These are phyloP conservation scores for Pyrocoelia pectoralis DNA, from an alignment of 2,888 invertebrate species.

Conservation along the genomic window DNA sequence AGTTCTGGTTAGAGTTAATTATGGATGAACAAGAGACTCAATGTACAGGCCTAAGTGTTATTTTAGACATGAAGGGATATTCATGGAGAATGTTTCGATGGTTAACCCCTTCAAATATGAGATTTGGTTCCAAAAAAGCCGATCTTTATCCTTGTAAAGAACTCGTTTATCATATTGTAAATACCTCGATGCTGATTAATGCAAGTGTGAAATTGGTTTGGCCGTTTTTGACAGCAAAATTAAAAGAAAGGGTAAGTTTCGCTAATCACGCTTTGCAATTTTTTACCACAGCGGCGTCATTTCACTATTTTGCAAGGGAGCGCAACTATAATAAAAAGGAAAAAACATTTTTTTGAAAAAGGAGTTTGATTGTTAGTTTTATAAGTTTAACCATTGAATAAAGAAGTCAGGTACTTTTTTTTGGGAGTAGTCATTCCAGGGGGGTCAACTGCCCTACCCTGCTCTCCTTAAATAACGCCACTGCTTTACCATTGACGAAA, in stretches of 20 bases:
- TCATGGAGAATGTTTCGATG: conserved; percentile 51
- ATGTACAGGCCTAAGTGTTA: conserved; percentile 53
- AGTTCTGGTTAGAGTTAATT: conserved; percentile 54
- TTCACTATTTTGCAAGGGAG: no score
- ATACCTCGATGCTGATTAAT: conserved; percentile 48
- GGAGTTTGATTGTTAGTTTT: no score
- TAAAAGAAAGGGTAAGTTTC: conserved; percentile 45
- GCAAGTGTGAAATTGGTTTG: conserved; percentile 51
- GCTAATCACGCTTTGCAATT: no score
- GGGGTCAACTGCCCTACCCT: no score
- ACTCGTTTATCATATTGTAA: conserved; percentile 53
- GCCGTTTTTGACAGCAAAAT: conserved; percentile 51
- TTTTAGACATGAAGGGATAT: conserved; percentile 54
- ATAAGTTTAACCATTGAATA: no score
- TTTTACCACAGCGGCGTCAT: no score
- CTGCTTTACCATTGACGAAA: no score
- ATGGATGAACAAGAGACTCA: conserved; percentile 52
- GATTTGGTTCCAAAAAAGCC: conserved; percentile 45
- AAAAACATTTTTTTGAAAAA: no score
- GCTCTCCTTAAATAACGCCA: no score
- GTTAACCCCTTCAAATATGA: conserved; percentile 53
- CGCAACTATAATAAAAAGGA: no score
- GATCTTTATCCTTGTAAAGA: conserved; percentile 51
- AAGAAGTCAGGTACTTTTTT: no score
- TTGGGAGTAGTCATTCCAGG: no score